Evolutionary conservation across 2,888 invertebrate species (phyloP).

Genomic region (Drosophila trichaetosa): DNA sequence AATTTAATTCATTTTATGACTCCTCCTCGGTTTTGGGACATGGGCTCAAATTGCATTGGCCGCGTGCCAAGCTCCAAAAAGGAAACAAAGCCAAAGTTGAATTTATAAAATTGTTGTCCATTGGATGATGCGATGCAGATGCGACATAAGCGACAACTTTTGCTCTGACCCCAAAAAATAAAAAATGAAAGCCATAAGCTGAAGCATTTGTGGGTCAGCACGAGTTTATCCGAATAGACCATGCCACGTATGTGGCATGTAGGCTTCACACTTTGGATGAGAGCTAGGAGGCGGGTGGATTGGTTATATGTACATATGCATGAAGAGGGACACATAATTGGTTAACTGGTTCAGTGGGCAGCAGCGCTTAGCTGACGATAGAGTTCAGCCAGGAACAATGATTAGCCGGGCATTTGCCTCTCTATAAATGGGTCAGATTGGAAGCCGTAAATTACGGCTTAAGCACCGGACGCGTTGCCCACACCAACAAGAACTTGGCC

Average conservation of each 20-base stretch:
- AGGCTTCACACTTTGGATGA: not conserved
- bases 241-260: not conserved
- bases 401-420: constrained; percentile 39
- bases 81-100: constrained; percentile 1
- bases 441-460: constrained; percentile 56
- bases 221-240: constrained; percentile 19
- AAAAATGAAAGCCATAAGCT: constrained; percentile 72
- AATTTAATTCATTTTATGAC: constrained; percentile 44
- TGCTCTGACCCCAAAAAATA: constrained; percentile 53
- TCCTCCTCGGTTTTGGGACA: constrained; percentile 36
- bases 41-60: constrained; percentile 46
- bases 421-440: constrained; percentile 57
- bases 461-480: constrained; percentile 19
- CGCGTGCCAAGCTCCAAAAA: constrained; percentile 44
- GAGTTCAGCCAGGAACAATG: constrained; percentile 15
- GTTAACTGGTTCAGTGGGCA: constrained; percentile 47
- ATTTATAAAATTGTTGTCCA: constrained; percentile 52
- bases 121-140: constrained; percentile 47
- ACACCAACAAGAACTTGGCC: constrained; percentile 13
- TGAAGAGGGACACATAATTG: constrained; percentile 45
- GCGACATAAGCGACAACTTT: constrained; percentile 54
- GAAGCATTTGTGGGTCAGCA: constrained; percentile 68
- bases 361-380: constrained; percentile 6
- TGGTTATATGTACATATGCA: not conserved
- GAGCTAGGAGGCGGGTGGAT: not conserved